Evolutionary conservation across 2,113 vertebrate genomes (phyloP).

Genomic region (Campylomormyrus tamandua): DNA sequence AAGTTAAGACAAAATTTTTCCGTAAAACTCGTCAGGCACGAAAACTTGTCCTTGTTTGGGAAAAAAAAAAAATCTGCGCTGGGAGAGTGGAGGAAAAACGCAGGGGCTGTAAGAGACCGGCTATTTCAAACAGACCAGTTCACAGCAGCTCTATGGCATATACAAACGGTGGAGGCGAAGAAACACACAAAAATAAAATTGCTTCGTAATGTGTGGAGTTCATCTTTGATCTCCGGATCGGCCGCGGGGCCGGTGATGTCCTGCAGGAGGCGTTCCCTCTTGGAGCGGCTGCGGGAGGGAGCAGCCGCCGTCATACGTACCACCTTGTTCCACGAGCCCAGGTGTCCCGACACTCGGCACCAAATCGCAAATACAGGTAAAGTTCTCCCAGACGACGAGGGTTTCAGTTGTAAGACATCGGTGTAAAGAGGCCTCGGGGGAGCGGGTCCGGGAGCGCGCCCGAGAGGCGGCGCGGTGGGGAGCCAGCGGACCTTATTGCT

Average conservation of each 20-base stretch:
- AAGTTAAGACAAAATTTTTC: constrained; percentile 45
- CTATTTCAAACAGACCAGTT: not conserved
- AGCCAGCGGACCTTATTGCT: constrained; percentile 3
- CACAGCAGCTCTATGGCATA: constrained; percentile 31
- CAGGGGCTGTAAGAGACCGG: constrained; percentile 22
- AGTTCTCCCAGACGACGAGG: not conserved
- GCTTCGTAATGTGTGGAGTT: constrained; percentile 17
- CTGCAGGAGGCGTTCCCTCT: not conserved
- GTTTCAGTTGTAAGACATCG: not conserved
- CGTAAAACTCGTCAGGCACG: constrained; percentile 67
- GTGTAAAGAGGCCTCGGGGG: not conserved
- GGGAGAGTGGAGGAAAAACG: not conserved
- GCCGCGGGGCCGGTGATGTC: not conserved
- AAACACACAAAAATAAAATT: constrained; percentile 11
- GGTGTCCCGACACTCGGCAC: not conserved
- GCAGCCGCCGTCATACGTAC: not conserved
- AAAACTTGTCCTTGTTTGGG: constrained; percentile 49
- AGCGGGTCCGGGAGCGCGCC: not conserved
- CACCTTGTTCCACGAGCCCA: not conserved
- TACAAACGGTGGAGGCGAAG: not conserved
- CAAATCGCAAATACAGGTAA: not conserved
- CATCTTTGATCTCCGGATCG: not conserved
- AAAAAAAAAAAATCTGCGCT: constrained; percentile 13
- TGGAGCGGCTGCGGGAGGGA: not conserved
- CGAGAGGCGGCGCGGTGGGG: not conserved